Base-by-base conservation (phyloP, 2,888 invertebrate genomes). In the Microctonus hyperodae region DNA sequence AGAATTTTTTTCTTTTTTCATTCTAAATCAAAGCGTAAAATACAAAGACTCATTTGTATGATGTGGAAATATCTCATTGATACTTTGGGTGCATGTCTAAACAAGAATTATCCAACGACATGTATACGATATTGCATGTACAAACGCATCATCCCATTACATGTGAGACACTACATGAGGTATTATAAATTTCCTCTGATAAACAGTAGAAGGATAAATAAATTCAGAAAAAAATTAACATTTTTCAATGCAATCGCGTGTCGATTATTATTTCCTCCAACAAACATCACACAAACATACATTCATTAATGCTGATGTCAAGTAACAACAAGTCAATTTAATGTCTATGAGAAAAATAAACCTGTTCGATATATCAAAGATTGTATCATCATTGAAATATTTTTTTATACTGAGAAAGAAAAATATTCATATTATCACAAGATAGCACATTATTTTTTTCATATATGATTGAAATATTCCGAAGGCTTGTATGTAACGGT, bases 201-300 rank as follows among this genome's bases (percentile, higher is more conserved):
- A 35, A 66, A 55, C 61, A 66, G 56, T 1, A 55, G 60, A 66
- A 66, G 66, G 61, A 66, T 61, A 61, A 66, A 66, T 22, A 48
- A 10, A 55, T 11, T 37, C 23, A 16, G n/a, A 56, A 55, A 60
- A 66, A 61, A 51, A 22, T 33, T 11, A 59, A 28, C 37, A 20
- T 28, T 28, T n/a, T 28, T 9, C 22, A 13, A 55, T 10, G 37
- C 23, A 50, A 61, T 51, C 33, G 51, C 61, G 13, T 61, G 35
- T 51, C 37, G 31, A 48, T 44, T 31, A 48, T 59, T 59, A 37
- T 31, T 31, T 23, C 25, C 16, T 28, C n/a, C 23, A 25, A 59
- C 31, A 10, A 59, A 58, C 37, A 23, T 64, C 44, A 50, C 28
- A 22, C n/a, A 20, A 13, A 37, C 22, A 31, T 25, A 57, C 31